Base-by-base conservation (phyloP, 2,113 vertebrate species). In the Lates calcarifer region DNA sequence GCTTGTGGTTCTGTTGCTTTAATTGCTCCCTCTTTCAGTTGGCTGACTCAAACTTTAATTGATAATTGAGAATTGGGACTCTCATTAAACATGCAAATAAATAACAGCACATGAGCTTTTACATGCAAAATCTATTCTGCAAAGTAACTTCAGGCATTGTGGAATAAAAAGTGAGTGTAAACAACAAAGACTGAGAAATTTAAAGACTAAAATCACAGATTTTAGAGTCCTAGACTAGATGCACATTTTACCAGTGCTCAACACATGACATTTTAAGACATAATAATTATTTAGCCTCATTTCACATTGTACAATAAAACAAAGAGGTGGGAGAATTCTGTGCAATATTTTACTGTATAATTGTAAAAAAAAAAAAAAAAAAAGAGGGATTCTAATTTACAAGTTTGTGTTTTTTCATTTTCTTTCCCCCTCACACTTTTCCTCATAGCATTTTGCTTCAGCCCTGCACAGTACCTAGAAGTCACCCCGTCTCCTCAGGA, bases 41-140 rank as follows among this genome's bases (percentile, higher is more conserved):
- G 55, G n/a, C 47, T 74, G 64, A 77, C 69, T 74, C 20, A 9
- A 79, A 80, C 67, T 84, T 78, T 67, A 89, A 81, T 74, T 85
- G 80, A 81, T 78, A 70, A 71, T 83, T 89, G 47, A 67, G 66
- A 81, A 62, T 56, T 74, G 51, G 33, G 49, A 61, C 64, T 83
- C 37, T 81, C 9, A 72, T 63, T 51, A 80, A 55, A 68, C 28
- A 45, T 43, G 28, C 31, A 47, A 31, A 64, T 74, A 37, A 76
- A 81, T 69, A 67, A 73, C 22, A 77, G 61, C 45, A 67, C 20
- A 64, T 45, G 29, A 77, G 49, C 35, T 14, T 47, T 77, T 26
- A 58, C n/a, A 56, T 26, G 28, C 31, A 62, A 76, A 77, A 69
- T 33, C 49, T 72, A 33, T 45, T 51, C 20, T 18, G 26, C 64